Conservation (phyloP, 2,797 vertebrate genomes). For the Molossus alvarezi region DNA sequence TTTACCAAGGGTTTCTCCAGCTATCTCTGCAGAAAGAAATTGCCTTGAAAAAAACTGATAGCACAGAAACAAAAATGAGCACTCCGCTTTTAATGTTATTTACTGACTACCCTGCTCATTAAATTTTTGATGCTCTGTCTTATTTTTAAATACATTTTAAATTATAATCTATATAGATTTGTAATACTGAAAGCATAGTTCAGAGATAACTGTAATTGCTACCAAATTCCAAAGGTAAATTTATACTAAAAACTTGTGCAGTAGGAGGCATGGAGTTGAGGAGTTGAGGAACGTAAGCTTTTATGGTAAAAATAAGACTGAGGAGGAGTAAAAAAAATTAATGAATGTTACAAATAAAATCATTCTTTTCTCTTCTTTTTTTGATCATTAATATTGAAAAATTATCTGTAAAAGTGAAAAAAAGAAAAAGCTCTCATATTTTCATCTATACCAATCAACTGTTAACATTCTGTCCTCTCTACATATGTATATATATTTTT, state of each 20-base stretch:
- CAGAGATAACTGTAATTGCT: background rate
- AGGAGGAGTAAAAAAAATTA: background rate
- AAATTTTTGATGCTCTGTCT: background rate
- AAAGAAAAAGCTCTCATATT: background rate
- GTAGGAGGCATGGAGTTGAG: background rate
- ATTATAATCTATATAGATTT: background rate
- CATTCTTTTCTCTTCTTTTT: background rate
- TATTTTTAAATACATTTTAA: conserved; percentile 14
- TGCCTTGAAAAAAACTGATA: background rate
- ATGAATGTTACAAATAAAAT: conserved; percentile 11
- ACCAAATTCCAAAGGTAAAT: background rate
- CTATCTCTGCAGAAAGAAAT: conserved; percentile 9
- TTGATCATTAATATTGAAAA: conserved; percentile 59
- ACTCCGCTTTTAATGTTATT: background rate
- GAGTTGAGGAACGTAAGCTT: conserved; percentile 12
- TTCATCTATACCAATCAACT: background rate
- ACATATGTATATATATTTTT: background rate
- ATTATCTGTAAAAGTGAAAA: conserved; percentile 10
- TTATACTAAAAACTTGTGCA: background rate
- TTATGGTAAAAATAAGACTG: conserved; percentile 16
- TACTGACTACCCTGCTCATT: background rate
- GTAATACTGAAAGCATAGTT: background rate
- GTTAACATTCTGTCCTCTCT: background rate
- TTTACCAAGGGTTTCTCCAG: background rate
- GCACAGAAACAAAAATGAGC: conserved; percentile 2